Percentiles rank a stretch among this genome's conserved stretches.
Evolutionary conservation across 2,113 vertebrate genomes (phyloP).

Genomic region (Petromus typicus): DNA sequence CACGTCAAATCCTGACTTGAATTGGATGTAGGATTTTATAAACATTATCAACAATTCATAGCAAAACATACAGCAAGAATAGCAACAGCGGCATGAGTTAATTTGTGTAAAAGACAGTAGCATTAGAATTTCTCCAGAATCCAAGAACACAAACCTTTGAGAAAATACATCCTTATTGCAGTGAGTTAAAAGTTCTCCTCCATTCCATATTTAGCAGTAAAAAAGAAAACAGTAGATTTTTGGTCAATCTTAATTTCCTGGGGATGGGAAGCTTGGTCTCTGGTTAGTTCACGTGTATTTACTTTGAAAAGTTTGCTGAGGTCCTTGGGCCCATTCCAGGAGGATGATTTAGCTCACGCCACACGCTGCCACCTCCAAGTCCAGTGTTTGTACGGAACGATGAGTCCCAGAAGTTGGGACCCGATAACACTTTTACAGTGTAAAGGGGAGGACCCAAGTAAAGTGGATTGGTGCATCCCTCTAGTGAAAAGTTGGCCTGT

Average conservation of each 20-base stretch:
- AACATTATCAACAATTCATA: background rate
- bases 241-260: slow-evolving; percentile 62
- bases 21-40: background rate
- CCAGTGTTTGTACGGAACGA: slow-evolving; percentile 68
- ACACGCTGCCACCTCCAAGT: slow-evolving; percentile 42
- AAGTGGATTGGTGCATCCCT: slow-evolving; percentile 67
- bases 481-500: slow-evolving; percentile 70
- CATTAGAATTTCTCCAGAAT: background rate
- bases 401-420: slow-evolving; percentile 64
- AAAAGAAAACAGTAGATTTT: background rate
- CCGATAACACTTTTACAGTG: slow-evolving; percentile 67
- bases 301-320: slow-evolving; percentile 15
- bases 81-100: background rate
- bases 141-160: background rate
- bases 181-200: background rate
- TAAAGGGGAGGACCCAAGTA: slow-evolving; percentile 61
- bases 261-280: slow-evolving; percentile 27
- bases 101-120: background rate
- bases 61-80: background rate
- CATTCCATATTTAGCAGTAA: background rate
- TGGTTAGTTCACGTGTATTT: background rate
- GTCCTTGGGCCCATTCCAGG: background rate
- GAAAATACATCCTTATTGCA: background rate
- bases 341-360: background rate
- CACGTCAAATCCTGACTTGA: background rate